Evolutionary conservation across 2,888 invertebrate species (phyloP), one percentile per base, ranked within the genome.

Genomic region (Mellilla xanthometata): DNA sequence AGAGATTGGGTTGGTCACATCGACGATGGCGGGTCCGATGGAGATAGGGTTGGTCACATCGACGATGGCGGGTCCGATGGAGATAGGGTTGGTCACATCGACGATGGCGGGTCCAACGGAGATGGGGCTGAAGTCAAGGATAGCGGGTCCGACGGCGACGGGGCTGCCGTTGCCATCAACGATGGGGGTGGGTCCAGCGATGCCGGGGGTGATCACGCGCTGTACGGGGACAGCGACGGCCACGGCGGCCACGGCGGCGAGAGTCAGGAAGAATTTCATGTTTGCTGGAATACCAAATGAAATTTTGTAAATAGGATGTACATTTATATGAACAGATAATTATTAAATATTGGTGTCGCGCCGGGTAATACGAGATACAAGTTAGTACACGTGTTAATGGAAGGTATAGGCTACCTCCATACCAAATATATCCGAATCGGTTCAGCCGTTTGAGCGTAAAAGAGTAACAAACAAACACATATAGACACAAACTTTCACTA

Each of bases 131-230:
- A 36, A 11, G 12, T 24, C 52, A 32, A 52, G 29, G 40, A 54
- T 29, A 12, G 35, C 44, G 35, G 39, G 30, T 55, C 62, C 60
- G 9, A 66, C 56, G 38, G 58, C n/a, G 52, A 59, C 39, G 38
- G 64, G 60, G 1, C 30, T 9, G 23, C 27, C 22, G 12, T 7
- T 22, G 12, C 39, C 38, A 5, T 38, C 29, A 12, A 54, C 27
- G 35, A 52, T 32, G 12, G 51, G 54, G 2, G 54, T 52, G 26
- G 60, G 50, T 15, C 53, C 56, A 26, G 58, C 48, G 13, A 52
- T 43, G 9, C 49, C 56, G 10, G 58, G 54, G 11, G 31, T n/a
- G 2, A 59, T 44, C 6, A 58, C 46, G 36, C 53, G 51, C 12
- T 54, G 58, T 12, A 31, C 35, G 32, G 52, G 54, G 43, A 40